These are phyloP conservation scores for Entomyzon cyanotis DNA, from an alignment of 2,113 vertebrate genomes.

Conservation along the genomic window DNA sequence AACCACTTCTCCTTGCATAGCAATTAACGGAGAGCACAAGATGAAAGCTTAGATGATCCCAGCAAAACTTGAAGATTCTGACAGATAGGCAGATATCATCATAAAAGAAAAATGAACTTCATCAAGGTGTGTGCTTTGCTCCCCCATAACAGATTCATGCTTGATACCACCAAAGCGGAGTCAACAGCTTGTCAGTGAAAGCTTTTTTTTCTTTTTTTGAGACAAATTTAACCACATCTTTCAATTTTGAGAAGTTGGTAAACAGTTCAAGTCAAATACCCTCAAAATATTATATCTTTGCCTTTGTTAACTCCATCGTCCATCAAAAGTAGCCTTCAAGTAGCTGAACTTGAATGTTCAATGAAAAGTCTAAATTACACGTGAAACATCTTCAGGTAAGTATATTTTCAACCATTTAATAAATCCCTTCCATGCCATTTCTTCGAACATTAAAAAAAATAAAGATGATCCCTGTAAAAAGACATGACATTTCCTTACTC, in stretches of 20 bases:
- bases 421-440: neutral
- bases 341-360: neutral
- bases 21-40: constrained; percentile 21
- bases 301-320: neutral
- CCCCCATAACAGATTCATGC: neutral
- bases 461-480: neutral
- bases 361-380: neutral
- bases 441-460: neutral
- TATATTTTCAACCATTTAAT: neutral
- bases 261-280: neutral
- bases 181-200: neutral
- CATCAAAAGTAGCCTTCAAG: neutral
- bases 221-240: neutral
- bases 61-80: constrained; percentile 14
- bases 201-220: neutral
- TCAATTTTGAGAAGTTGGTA: neutral
- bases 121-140: neutral
- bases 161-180: neutral
- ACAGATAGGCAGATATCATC: constrained; percentile 43
- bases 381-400: neutral
- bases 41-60: constrained; percentile 49
- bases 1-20: constrained; percentile 19
- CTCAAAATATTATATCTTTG: neutral
- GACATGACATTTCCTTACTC: neutral
- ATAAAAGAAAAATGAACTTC: constrained; percentile 22